Evolutionary conservation across 2,888 invertebrate genomes (phyloP), one percentile per base, ranked within the genome.

Genomic region (Calameuta idolon): DNA sequence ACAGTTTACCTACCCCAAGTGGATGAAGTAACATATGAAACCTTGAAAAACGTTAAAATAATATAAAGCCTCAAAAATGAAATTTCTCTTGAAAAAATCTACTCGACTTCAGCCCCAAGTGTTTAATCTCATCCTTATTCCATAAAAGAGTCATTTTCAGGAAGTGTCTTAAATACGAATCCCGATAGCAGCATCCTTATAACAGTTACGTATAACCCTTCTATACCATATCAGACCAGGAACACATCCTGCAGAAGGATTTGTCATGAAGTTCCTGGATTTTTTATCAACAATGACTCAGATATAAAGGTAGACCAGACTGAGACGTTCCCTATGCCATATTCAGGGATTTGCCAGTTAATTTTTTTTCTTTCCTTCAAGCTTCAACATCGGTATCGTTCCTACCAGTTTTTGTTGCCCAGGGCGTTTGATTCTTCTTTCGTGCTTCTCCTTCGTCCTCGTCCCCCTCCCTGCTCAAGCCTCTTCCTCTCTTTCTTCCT

Each of bases 351-450:
- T 23, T 55, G 23, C 23, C 31, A 71, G 31, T 71, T 71, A 3
- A 12, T 71, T 31, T 71, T 33, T 71, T 71, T 69, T 71, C 31
- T 34, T 71, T 31, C 71, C 71, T 34, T 71, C n/a, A 31, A 71
- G 4, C 71, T 34, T 31, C 71, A 33, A 31, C 33, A 15, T 71
- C 71, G 33, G 5, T 33, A 15, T 76, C 80, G 76, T 73, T 76
- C 77, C 80, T 84, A 84, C 85, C 85, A 85, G 84, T 85, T 85
- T 83, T 83, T 82, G 83, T 82, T 82, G 84, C 85, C 82, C 79
- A 80, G 79, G 83, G 85, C 83, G 77, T 75, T 78, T 75, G 12
- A 12, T 31, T 31, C 71, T 12, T 33, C 71, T 11, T 33, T 31
- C 12, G 30, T 69, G 30, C 33, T 33, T 69, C 77, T 40, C 15